phyloP scores from a whole-genome alignment of 1,140 invertebrate species.

The Galleria mellonella region DNA sequence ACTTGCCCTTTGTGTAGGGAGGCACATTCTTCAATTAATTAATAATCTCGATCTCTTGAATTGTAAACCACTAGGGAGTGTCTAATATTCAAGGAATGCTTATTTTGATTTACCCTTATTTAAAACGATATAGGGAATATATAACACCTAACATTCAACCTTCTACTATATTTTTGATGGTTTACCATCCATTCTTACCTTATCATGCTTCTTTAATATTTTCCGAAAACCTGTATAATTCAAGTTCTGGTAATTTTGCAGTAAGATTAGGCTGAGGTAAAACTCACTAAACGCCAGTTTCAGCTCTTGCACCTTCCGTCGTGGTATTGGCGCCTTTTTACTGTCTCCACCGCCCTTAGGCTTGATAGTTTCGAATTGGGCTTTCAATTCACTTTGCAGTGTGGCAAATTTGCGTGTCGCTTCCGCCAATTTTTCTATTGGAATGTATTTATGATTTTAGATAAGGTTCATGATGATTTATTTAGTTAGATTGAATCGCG shows the following conservation, averaged over 20 bases:
- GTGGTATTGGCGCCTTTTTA: slow-evolving; percentile 76
- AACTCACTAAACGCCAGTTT: slow-evolving; percentile 99
- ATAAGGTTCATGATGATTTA: no score
- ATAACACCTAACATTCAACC: no score
- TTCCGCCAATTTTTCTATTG: slow-evolving; percentile 95
- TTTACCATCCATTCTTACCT: slow-evolving; percentile 77
- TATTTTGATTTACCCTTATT: no score
- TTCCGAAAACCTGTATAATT: slow-evolving; percentile 99
- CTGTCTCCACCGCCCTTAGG: slow-evolving; percentile 74
- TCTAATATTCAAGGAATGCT: no score
- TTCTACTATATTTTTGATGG: no score
- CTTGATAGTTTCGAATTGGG: slow-evolving; percentile 81
- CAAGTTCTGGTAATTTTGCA: slow-evolving; percentile 94
- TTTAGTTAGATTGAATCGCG: no score
- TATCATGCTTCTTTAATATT: slow-evolving; percentile 99
- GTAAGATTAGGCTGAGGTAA: slow-evolving; percentile 96
- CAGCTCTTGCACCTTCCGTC: slow-evolving; percentile 92
- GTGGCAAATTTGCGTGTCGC: slow-evolving; percentile 95
- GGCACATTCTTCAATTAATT: no score
- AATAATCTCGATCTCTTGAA: no score
- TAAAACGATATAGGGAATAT: no score
- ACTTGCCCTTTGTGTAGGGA: no score
- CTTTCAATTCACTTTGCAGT: slow-evolving; percentile 91
- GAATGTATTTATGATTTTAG: no score
- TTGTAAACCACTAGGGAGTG: no score